A percentile compares a stretch with the other conserved stretches of the same genome.
These are phyloP conservation scores for Calephelis perditalis DNA, from an alignment of 2,888 invertebrate genomes.

Conservation along the genomic window DNA sequence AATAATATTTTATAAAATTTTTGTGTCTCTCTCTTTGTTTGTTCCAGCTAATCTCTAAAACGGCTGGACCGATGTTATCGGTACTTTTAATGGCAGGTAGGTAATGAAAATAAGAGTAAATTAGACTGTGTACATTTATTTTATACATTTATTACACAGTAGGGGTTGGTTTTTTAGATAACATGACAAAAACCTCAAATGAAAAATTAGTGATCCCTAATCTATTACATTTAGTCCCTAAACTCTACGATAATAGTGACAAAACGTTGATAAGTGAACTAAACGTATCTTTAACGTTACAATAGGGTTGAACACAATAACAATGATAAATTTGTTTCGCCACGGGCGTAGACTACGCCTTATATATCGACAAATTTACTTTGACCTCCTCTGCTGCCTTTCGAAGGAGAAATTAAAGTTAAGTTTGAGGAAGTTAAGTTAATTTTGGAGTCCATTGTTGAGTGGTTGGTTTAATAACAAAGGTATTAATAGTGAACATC, in stretches of 20 bases:
- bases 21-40: too few relatives aligned
- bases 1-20: too few relatives aligned
- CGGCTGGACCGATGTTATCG: too few relatives aligned
- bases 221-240: too few relatives aligned
- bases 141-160: too few relatives aligned
- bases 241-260: slow-evolving; percentile 10
- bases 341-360: slow-evolving; percentile 53
- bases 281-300: slow-evolving; percentile 39
- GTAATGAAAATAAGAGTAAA: too few relatives aligned
- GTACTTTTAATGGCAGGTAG: too few relatives aligned
- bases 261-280: slow-evolving; percentile 22
- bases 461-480: slow-evolving; percentile 53
- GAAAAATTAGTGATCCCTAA: too few relatives aligned
- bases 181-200: too few relatives aligned
- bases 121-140: too few relatives aligned
- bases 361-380: slow-evolving; percentile 39
- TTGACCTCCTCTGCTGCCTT: slow-evolving; percentile 38
- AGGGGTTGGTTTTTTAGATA: too few relatives aligned
- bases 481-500: slow-evolving; percentile 64
- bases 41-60: too few relatives aligned
- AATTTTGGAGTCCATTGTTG: slow-evolving; percentile 40
- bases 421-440: slow-evolving; percentile 30
- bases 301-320: slow-evolving; percentile 55
- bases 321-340: slow-evolving; percentile 65
- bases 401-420: slow-evolving; percentile 26